Conservation (phyloP, 2,113 vertebrate genomes). For the Bubalus kerabau region DNA sequence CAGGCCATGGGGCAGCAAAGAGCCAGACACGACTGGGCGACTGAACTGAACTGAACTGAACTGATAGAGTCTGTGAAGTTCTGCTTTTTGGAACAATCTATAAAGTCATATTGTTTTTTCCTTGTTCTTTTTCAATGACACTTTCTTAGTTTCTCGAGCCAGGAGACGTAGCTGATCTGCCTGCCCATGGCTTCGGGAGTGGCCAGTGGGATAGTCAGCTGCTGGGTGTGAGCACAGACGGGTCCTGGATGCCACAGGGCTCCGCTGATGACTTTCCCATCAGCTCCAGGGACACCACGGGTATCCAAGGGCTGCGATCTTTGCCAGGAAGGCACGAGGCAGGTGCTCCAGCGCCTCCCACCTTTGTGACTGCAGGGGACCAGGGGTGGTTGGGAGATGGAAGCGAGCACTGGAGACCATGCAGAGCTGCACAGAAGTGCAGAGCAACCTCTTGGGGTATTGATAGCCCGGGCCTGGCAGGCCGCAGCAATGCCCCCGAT, state of each 20-base stretch:
- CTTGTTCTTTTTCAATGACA: neutral
- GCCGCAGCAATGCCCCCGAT: neutral
- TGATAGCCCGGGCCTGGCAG: fast-evolving
- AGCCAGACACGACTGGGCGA: fast-evolving
- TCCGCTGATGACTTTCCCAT: fast-evolving
- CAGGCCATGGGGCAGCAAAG: fast-evolving
- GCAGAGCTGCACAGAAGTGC: neutral
- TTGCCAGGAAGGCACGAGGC: neutral
- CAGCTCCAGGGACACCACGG: neutral
- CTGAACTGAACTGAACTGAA: neutral
- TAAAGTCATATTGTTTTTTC: neutral
- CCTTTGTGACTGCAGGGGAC: too few relatives aligned
- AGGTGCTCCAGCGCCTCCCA: neutral
- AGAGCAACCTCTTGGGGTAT: fast-evolving
- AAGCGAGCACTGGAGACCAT: fast-evolving
- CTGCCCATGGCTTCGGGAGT: neutral
- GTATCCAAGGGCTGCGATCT: neutral
- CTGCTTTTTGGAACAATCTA: neutral
- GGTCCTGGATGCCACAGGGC: fast-evolving
- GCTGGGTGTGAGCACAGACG: neutral
- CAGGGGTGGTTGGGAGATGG: neutral
- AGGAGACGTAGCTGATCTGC: neutral
- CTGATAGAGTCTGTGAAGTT: neutral
- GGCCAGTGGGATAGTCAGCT: neutral
- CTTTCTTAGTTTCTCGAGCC: neutral